Conservation (phyloP, 2,797 vertebrate genomes). For the Sebastes oblongus region DNA sequence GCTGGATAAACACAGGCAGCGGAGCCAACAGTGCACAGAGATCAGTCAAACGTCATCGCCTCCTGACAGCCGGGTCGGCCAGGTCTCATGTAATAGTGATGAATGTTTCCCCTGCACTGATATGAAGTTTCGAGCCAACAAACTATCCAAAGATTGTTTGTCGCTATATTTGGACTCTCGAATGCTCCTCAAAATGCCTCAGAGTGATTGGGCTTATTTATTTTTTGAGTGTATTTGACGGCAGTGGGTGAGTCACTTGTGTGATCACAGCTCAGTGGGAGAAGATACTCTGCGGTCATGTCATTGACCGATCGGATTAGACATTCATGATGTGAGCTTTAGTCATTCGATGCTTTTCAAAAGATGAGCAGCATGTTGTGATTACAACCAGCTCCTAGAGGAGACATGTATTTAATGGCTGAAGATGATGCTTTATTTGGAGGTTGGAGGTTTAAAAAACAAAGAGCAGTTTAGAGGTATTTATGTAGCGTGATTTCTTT, state of each 20-base stretch:
- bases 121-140: constrained; percentile 3
- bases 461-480: neutral
- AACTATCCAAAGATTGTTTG: constrained; percentile 9
- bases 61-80: constrained; percentile 38
- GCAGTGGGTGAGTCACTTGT: constrained; percentile 18
- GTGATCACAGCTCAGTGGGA: constrained; percentile 28
- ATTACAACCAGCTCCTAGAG: neutral
- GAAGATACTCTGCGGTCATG: constrained; percentile 9
- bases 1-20: constrained; percentile 34
- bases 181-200: neutral
- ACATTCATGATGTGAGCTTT: constrained; percentile 14
- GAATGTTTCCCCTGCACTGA: constrained; percentile 22
- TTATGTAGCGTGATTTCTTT: no score
- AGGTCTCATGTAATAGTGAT: constrained; percentile 48
- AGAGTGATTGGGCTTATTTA: neutral
- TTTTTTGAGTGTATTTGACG: neutral
- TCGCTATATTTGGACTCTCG: neutral
- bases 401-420: neutral
- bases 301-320: constrained; percentile 34
- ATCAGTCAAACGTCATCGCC: constrained; percentile 54
- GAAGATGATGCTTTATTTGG: neutral
- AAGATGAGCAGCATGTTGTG: constrained; percentile 8
- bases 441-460: neutral
- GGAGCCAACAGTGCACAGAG: constrained; percentile 4
- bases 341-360: constrained; percentile 34